Evolutionary conservation across 2,888 invertebrate species (phyloP).

Genomic region (Exocentrus adspersus): DNA sequence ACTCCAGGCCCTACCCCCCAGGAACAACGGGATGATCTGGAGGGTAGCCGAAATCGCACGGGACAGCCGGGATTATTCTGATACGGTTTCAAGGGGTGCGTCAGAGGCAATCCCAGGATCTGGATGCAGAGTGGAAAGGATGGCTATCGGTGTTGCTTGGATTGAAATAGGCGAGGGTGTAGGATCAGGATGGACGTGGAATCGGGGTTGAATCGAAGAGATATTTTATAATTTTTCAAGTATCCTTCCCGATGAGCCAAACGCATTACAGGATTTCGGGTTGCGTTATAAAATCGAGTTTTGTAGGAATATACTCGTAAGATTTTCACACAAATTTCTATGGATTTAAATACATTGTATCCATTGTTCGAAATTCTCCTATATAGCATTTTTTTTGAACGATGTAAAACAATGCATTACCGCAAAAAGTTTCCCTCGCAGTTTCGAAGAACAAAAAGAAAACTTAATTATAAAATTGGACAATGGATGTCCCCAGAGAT

Average conservation of each 20-base stretch:
- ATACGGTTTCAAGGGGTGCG: constrained; percentile 4
- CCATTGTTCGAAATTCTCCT: no score
- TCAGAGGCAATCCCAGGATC: not conserved
- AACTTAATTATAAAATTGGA: constrained; percentile 22
- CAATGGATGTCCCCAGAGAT: constrained; percentile 14
- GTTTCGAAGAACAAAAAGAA: constrained; percentile 18
- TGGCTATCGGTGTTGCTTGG: not conserved
- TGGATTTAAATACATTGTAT: no score
- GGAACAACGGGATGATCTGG: not conserved
- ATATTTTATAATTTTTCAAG: no score
- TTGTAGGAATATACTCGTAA: no score
- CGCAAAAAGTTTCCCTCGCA: constrained; percentile 14
- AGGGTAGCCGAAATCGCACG: constrained; percentile 6
- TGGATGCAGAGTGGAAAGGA: not conserved
- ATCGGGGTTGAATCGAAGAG: no score
- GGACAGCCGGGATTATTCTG: constrained; percentile 13
- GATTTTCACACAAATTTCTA: no score
- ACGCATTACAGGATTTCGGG: no score
- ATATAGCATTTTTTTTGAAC: constrained; percentile 3
- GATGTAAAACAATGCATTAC: constrained; percentile 19
- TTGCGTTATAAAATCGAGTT: no score
- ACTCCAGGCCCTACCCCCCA: not conserved
- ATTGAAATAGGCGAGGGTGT: not conserved
- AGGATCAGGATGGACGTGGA: not conserved
- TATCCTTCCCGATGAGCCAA: no score